phyloP scores from a whole-genome alignment of 1,140 invertebrate species.

The Cepaea nemoralis region DNA sequence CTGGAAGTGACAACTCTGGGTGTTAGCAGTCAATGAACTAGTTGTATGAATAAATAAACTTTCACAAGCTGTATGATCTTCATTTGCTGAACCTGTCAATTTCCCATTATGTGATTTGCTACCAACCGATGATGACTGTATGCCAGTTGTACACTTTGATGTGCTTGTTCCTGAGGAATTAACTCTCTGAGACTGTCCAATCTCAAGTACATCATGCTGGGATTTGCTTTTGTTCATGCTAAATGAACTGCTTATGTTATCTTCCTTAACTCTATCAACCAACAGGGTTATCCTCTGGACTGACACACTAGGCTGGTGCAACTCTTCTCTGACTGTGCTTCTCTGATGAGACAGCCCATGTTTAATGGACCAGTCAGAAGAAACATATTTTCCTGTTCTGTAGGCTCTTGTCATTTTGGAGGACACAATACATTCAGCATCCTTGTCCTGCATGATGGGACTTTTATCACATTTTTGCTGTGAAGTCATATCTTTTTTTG shows the following conservation, averaged over 20 bases:
- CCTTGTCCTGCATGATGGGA: background rate
- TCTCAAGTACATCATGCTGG: background rate
- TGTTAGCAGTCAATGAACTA: background rate
- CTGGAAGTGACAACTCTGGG: background rate
- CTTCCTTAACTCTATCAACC: background rate
- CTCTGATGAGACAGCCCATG: background rate
- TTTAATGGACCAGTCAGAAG: background rate
- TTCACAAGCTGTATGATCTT: background rate
- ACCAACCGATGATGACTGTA: background rate
- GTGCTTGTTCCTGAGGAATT: background rate
- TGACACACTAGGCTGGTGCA: background rate
- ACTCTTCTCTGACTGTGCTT: background rate
- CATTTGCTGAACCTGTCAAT: background rate
- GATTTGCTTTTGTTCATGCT: background rate
- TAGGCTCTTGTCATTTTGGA: background rate
- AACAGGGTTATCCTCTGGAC: background rate
- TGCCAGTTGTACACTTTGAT: background rate
- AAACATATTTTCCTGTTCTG: background rate
- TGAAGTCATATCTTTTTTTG: background rate
- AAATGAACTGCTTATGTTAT: background rate
- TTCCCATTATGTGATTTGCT: background rate
- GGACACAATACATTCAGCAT: background rate
- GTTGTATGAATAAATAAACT: background rate
- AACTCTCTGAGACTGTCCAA: background rate
- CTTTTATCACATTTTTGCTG: background rate